These are phyloP conservation scores for Sebastolobus alascanus DNA, from an alignment of 2,797 vertebrate species.

Conservation along the genomic window DNA sequence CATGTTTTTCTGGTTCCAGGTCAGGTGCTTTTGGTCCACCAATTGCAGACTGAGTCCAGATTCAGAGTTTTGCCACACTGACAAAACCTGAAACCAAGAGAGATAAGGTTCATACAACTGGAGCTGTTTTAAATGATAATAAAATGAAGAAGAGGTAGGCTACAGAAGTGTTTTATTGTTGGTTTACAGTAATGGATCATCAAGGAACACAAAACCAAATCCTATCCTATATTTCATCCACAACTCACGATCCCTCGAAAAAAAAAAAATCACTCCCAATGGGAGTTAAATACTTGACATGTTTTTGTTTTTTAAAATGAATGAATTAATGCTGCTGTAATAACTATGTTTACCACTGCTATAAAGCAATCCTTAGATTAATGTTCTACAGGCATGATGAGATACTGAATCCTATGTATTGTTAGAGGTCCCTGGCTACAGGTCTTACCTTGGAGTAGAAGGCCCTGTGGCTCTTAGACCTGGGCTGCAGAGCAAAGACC, in stretches of 20 bases:
- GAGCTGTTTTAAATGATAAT: background rate
- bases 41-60: slow-evolving; percentile 86
- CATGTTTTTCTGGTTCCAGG: slow-evolving; percentile 89
- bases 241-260: background rate
- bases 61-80: slow-evolving; percentile 87
- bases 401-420: background rate
- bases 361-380: background rate
- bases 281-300: background rate
- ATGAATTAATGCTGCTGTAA: background rate
- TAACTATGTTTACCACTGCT: background rate
- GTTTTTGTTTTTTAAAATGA: background rate
- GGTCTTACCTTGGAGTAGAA: slow-evolving; percentile 90
- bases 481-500: slow-evolving; percentile 91
- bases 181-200: background rate
- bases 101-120: background rate
- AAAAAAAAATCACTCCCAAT: background rate
- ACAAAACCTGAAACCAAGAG: slow-evolving; percentile 88
- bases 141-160: background rate
- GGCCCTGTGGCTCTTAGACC: slow-evolving; percentile 90
- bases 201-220: background rate
- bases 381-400: background rate
- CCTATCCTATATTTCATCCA: background rate
- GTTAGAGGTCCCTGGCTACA: background rate
- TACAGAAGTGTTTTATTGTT: background rate
- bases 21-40: slow-evolving; percentile 88